Evolutionary conservation across 1,140 invertebrate genomes (phyloP), one percentile per base, ranked within the genome.

Genomic region (Papilio polyxenes): DNA sequence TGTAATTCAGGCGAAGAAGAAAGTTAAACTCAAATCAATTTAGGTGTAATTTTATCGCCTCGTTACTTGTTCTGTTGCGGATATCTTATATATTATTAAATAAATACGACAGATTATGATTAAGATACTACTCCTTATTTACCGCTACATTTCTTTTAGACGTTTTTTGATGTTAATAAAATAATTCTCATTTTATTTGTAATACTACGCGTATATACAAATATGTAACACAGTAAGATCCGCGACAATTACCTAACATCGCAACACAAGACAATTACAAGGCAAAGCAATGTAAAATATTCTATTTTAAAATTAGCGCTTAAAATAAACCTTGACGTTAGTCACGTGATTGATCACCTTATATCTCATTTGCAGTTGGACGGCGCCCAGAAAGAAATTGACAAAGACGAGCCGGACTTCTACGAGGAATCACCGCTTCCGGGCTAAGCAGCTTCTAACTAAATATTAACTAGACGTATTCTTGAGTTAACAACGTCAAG

Each of bases 321-420:
- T 74, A 37, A 15, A 20, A 75, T 65, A 48, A 80, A 83, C 83
- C 80, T 83, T 77, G 79, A 31, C 40, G 76, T 75, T 79, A 31
- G 78, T 82, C 48, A 81, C 75, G 76, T 59, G 62, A 79, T 85
- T 81, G 85, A 82, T 80, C 59, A 80, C 82, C 49, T 81, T 81
- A 48, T 83, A 79, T 89, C 88, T 84, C 86, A 87, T 85, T 95
- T 95, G 74, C 91, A 97, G 97, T 93, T 98, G 93, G 97, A 98
- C 90, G 97, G 97, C 85, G 97, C 96, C 85, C 97, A 98, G 90
- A 96, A 96, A 82, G 96, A 97, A 84, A 95, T 96, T 81, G 96
- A 95, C 82, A 94, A 98, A 85, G 98, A 98, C 90, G 98, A 98
- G 93, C 97, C 97, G n/a, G 98, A 98, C 92, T 98, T 98, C 95